These are phyloP conservation scores for Pristis pectinata DNA, from an alignment of 2,797 vertebrate genomes.

Conservation along the genomic window DNA sequence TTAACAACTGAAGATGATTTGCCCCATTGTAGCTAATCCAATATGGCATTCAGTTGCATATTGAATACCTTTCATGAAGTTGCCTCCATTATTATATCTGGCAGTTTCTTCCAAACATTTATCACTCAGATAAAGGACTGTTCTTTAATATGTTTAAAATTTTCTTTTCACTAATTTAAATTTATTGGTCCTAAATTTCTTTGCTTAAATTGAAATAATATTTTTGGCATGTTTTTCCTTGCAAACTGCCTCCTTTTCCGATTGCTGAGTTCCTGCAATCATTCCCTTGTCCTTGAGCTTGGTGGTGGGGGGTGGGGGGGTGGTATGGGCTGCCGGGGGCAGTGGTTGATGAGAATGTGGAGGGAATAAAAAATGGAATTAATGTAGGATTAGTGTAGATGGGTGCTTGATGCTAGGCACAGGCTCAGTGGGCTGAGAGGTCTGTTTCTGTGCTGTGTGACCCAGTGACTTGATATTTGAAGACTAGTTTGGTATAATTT, in stretches of 20 bases:
- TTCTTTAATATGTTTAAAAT: constrained; percentile 1
- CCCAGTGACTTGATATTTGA: not conserved
- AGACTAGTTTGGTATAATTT: not conserved
- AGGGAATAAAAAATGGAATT: no score
- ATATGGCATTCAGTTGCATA: not conserved
- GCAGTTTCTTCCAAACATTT: not conserved
- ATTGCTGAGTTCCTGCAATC: not conserved
- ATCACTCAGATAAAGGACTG: not conserved
- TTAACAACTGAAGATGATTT: not conserved
- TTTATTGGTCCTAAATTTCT: constrained; percentile 2
- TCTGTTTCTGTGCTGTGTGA: no score
- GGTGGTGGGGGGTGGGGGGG: no score
- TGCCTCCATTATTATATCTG: not conserved
- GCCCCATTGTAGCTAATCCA: not conserved
- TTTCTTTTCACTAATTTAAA: constrained; percentile 10
- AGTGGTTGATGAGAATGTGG: no score
- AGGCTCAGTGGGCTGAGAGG: no score
- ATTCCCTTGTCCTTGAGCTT: constrained; percentile 12
- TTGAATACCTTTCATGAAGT: not conserved
- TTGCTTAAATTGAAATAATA: not conserved
- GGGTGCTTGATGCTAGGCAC: no score
- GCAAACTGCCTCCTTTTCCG: not conserved
- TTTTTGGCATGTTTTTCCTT: not conserved
- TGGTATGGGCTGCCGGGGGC: no score
- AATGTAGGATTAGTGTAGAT: no score